phyloP scores from a whole-genome alignment of 2,888 invertebrate species.

The Rhagonycha lutea region DNA sequence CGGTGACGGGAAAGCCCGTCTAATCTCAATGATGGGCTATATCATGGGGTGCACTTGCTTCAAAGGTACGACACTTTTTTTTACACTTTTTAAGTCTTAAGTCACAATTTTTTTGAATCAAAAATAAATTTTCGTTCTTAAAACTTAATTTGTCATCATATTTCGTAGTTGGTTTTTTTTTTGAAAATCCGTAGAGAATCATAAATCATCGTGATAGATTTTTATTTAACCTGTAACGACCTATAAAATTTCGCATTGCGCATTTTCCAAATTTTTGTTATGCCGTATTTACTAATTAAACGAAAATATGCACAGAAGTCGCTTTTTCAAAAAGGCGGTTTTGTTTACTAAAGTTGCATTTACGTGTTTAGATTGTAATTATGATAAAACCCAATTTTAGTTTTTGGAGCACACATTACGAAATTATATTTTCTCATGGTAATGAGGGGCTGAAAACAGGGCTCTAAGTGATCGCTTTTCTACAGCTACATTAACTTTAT shows the following conservation, averaged over 20 bases:
- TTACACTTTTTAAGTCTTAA: not conserved
- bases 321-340: not conserved
- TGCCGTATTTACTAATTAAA: not conserved
- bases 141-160: not conserved
- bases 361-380: not conserved
- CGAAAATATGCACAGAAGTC: not conserved
- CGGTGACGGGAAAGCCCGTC: constrained; percentile 40
- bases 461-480: not conserved
- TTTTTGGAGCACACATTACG: not conserved
- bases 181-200: not conserved
- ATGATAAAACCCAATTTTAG: not conserved
- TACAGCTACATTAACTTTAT: not conserved
- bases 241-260: not conserved
- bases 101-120: not conserved
- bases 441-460: not conserved
- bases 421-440: not conserved
- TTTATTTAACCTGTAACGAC: not conserved
- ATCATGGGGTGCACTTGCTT: constrained; percentile 93
- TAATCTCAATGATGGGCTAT: constrained; percentile 82
- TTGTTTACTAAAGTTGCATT: not conserved
- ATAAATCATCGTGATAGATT: not conserved
- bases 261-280: not conserved
- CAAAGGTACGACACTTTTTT: constrained; percentile 66
- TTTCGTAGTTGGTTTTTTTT: not conserved
- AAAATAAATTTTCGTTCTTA: not conserved